A percentile compares a stretch with the other conserved stretches of the same genome.
phyloP scores from a whole-genome alignment of 1,140 invertebrate genomes.

The Papilio aristodemus region DNA sequence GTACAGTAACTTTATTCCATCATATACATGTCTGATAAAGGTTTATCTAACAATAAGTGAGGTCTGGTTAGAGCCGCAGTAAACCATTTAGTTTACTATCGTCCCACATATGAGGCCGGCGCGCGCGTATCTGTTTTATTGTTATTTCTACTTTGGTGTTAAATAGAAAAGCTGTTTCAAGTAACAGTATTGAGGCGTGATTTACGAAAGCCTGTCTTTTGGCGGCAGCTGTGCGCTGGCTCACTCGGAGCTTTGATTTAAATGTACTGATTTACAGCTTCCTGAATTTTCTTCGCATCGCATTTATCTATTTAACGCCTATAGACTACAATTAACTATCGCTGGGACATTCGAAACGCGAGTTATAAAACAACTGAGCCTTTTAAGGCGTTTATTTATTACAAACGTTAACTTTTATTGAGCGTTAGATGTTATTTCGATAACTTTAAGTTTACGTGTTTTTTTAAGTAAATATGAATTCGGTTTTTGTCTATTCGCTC shows the following conservation, averaged over 20 bases:
- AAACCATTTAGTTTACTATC: constrained; percentile 19
- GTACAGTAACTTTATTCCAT: background rate
- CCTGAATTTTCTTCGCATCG: constrained; percentile 10
- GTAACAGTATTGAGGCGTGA: constrained; percentile 9
- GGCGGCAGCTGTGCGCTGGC: background rate
- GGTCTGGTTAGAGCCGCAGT: background rate
- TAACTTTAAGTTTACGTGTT: background rate
- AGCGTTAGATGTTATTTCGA: background rate
- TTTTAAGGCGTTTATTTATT: constrained; percentile 9
- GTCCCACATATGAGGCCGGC: constrained; percentile 12
- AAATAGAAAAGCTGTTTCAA: background rate
- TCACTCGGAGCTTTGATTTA: background rate
- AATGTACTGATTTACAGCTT: constrained; percentile 13
- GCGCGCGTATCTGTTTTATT: background rate
- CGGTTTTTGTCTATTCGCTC: background rate
- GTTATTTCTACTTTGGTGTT: background rate
- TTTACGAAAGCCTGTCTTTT: constrained; percentile 3
- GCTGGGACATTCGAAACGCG: background rate
- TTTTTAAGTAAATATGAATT: background rate
- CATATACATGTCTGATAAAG: background rate
- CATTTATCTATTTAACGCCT: constrained; percentile 25
- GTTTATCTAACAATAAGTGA: constrained; percentile 15
- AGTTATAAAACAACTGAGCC: background rate
- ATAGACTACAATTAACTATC: background rate
- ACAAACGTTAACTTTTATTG: constrained; percentile 21